A percentile compares a stretch with the other conserved stretches of the same genome.
Conservation (phyloP, 35 echinoderm and acorn worm species). For the Patiria miniata region DNA sequence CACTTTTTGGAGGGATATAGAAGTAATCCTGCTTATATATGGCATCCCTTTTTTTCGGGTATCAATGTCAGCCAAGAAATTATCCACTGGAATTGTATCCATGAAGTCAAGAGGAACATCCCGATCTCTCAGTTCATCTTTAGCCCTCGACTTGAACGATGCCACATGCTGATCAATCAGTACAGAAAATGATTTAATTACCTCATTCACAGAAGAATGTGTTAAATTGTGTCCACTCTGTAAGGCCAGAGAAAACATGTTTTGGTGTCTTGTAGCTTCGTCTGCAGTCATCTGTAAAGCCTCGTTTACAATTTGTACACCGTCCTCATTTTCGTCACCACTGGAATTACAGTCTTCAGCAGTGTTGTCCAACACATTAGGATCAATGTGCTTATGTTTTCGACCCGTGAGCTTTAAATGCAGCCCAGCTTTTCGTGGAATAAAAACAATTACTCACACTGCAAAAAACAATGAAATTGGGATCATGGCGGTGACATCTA, state of each 20-base stretch:
- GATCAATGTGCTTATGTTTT: not conserved
- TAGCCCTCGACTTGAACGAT: not conserved
- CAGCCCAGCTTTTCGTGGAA: not conserved
- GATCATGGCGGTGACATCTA: conserved; percentile 20
- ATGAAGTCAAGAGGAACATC: conserved; percentile 9
- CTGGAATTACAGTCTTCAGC: not conserved
- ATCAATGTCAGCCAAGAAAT: conserved; percentile 1
- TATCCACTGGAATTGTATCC: not conserved
- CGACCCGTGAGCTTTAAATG: not conserved
- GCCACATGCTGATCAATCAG: not conserved
- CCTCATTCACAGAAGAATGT: not conserved
- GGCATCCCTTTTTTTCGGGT: not conserved
- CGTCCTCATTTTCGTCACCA: not conserved
- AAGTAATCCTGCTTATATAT: conserved; percentile 13
- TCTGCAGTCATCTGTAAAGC: not conserved
- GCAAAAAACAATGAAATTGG: conserved; percentile 46
- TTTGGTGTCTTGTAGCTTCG: not conserved
- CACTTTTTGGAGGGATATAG: conserved; percentile 29
- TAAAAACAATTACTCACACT: conserved; percentile 16
- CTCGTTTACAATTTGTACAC: not conserved
- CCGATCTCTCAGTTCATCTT: not conserved
- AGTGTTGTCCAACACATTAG: not conserved
- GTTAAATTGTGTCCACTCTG: not conserved
- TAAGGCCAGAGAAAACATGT: not conserved
- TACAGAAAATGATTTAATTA: not conserved